Evolutionary conservation across 2,888 invertebrate species (phyloP), one percentile per base, ranked within the genome.

Genomic region (Eupeodes latifasciatus): DNA sequence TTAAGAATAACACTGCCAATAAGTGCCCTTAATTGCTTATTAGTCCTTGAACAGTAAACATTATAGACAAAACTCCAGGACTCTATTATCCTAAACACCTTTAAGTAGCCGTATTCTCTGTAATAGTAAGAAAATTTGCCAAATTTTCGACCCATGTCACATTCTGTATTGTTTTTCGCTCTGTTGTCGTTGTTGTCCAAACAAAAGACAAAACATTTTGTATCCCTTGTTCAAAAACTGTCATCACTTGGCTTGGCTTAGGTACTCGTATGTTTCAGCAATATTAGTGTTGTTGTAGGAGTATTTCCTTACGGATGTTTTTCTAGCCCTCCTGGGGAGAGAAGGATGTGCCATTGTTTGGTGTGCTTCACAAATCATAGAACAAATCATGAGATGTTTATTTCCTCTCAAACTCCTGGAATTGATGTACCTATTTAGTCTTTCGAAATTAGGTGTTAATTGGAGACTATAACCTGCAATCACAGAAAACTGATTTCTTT

Each of bases 51-150:
- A 61, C 66, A 16, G 64, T 66, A 66, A 62, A 79, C 59, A 53
- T 62, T 69, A 53, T 40, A 47, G 40, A 62, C 53, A 59, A 44
- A 86, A 75, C 85, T 78, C 74, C 83, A 79, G 83, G 87, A 83
- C 71, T 89, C 61, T 59, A 76, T 72, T 87, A 82, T 89, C 86
- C 90, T 91, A 90, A 91, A 90, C 85, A 91, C 91, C 91, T 90
- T 90, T 91, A 91, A 92, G 91, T 92, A 92, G 91, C 90, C 74
- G 81, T 76, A 89, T 83, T 84, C 79, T 81, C 61, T 86, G 80
- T 79, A 90, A 86, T 86, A 86, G 77, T 90, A 90, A 79, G 90
- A 90, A 90, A 91, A 91, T 90, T 59, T 81, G 53, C 53, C 81
- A 66, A 72, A 62, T 78, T 27, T 19, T 71, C 27, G 72, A 72